These are phyloP conservation scores for Tridacna crocea DNA, from an alignment of 2,888 invertebrate species.

Conservation along the genomic window DNA sequence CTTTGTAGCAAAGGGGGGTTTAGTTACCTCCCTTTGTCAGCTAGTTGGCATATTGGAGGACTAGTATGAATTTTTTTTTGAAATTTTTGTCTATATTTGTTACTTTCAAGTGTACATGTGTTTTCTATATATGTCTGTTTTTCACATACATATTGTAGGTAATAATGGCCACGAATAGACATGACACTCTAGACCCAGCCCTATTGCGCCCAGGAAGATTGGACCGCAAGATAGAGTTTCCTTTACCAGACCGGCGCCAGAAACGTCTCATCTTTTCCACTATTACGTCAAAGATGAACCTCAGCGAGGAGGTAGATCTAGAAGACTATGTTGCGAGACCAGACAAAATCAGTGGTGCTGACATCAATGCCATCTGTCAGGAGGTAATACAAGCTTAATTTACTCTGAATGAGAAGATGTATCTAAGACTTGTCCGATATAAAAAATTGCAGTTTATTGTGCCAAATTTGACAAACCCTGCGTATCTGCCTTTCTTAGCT, in stretches of 20 bases:
- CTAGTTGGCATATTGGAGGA: too few relatives aligned
- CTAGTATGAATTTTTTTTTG: too few relatives aligned
- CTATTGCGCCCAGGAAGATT: constrained; percentile 96
- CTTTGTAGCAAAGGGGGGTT: too few relatives aligned
- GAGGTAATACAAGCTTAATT: constrained; percentile 86
- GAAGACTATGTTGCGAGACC: constrained; percentile 99
- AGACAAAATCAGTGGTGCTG: constrained; percentile 99
- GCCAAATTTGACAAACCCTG: too few relatives aligned
- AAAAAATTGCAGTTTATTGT: too few relatives aligned
- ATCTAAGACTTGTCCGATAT: too few relatives aligned
- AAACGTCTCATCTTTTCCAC: constrained; percentile 99
- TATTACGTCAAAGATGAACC: constrained; percentile 89
- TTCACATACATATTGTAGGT: constrained; percentile 85
- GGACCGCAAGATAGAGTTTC: constrained; percentile 99
- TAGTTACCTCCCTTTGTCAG: too few relatives aligned
- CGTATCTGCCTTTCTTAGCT: too few relatives aligned
- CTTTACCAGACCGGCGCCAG: constrained; percentile 94
- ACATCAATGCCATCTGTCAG: constrained; percentile 99
- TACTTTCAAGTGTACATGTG: too few relatives aligned
- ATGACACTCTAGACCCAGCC: constrained; percentile 99
- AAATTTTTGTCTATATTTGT: too few relatives aligned
- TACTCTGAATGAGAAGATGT: too few relatives aligned
- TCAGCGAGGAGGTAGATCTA: constrained; percentile 98
- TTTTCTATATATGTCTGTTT: not conserved
- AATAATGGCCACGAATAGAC: constrained; percentile 98